A percentile compares a stretch with the other conserved stretches of the same genome.
phyloP scores from a whole-genome alignment of 2,888 invertebrate genomes.

The Cetonia aurata region DNA sequence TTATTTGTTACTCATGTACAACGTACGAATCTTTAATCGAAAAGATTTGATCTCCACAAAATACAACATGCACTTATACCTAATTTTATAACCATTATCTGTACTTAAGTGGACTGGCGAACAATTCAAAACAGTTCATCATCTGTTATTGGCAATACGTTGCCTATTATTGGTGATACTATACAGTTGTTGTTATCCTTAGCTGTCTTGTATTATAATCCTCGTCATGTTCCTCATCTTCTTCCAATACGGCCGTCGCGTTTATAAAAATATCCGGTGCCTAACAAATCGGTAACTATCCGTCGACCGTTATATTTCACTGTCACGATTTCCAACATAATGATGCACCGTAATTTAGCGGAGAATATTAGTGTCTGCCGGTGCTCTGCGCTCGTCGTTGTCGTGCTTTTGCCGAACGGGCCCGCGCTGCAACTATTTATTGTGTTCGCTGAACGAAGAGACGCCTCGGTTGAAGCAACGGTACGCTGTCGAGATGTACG shows the following conservation, averaged over 20 bases:
- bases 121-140: too few species aligned
- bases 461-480: conserved; percentile 18
- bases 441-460: conserved; percentile 16
- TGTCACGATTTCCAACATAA: conserved; percentile 44
- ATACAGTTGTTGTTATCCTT: conserved; percentile 11
- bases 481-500: conserved; percentile 9
- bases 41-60: too few species aligned
- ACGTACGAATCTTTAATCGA: too few species aligned
- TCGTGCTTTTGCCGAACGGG: conserved; percentile 23
- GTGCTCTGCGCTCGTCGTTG: conserved; percentile 29
- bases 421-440: conserved; percentile 31
- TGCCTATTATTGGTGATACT: neutral
- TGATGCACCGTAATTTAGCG: conserved; percentile 39
- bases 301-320: conserved; percentile 43
- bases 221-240: conserved; percentile 12
- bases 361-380: conserved; percentile 35
- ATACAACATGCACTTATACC: too few species aligned
- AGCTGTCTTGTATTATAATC: conserved; percentile 5
- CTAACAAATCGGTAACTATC: conserved; percentile 44
- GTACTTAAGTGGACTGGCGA: too few species aligned
- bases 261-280: conserved; percentile 32
- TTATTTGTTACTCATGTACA: too few species aligned
- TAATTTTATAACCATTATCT: too few species aligned
- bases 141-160: too few species aligned
- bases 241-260: conserved; percentile 23